Evolutionary conservation across 64 coral and sea anemone genomes (phyloP).

Genomic region (Anthopleura sola): DNA sequence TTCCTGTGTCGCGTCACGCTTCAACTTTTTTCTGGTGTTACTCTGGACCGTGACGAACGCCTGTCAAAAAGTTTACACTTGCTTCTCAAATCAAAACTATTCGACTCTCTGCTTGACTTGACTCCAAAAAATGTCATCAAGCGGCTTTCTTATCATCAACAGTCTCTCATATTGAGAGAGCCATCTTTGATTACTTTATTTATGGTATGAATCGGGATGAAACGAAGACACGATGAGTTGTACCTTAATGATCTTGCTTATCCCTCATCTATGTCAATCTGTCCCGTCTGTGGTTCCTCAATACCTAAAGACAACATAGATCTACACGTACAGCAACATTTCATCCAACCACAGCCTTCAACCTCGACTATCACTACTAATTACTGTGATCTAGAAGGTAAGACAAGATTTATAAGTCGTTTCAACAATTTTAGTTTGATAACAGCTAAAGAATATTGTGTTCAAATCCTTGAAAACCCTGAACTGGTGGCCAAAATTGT

Average conservation of each 20-base stretch:
- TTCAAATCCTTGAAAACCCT: neutral
- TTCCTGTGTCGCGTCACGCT: conserved; percentile 7
- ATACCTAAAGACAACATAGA: conserved; percentile 78
- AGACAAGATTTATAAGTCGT: neutral
- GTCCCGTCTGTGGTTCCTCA: conserved; percentile 87
- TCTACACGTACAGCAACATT: conserved; percentile 87
- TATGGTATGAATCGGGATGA: conserved; percentile 56
- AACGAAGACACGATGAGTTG: conserved; percentile 80
- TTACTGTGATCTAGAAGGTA: conserved; percentile 74
- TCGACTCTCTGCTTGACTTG: neutral
- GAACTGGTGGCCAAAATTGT: conserved; percentile 29
- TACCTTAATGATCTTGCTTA: conserved; percentile 72
- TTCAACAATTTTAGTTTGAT: neutral
- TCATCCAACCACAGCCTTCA: conserved; percentile 67
- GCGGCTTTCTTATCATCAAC: neutral
- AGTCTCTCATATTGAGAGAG: neutral
- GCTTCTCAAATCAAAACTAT: conserved; percentile 3
- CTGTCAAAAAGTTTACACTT: conserved; percentile 17
- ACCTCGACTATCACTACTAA: conserved; percentile 41
- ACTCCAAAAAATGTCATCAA: conserved; percentile 10
- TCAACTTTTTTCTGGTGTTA: conserved; percentile 26
- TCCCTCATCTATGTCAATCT: conserved; percentile 74
- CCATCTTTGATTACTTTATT: neutral
- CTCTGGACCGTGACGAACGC: conserved; percentile 22
- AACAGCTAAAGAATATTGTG: neutral